Evolutionary conservation across 2,113 vertebrate genomes (phyloP).

Genomic region (Sinocyclocheilus anshuiensis): DNA sequence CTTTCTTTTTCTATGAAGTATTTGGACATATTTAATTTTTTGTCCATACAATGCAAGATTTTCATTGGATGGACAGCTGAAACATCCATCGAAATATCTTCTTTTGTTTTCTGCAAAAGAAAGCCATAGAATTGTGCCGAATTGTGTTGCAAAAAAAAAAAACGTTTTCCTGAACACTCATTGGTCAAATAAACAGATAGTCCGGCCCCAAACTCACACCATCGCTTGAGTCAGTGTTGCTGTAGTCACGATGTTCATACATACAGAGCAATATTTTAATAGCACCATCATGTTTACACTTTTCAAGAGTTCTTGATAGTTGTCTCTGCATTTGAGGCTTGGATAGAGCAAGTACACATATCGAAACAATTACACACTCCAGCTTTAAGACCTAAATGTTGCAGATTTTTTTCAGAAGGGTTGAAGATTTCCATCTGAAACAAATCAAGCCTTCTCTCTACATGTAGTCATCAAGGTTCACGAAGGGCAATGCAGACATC

Average conservation of each 20-base stretch:
- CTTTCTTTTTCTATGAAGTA: neutral
- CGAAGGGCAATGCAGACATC: conserved; percentile 15
- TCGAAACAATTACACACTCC: neutral
- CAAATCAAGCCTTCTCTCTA: neutral
- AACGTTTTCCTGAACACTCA: neutral
- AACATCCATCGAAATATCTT: neutral
- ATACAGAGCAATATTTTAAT: neutral
- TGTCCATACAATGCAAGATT: neutral
- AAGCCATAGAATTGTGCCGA: neutral
- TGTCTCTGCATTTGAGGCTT: neutral
- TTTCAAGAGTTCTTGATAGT: neutral
- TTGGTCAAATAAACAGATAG: neutral
- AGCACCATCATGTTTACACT: neutral
- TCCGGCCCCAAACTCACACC: neutral
- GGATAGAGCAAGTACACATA: neutral
- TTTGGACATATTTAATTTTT: neutral
- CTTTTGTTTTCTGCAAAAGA: neutral
- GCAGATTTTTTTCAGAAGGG: conserved; percentile 4
- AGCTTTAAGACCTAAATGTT: conserved; percentile 6
- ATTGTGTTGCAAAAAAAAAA: neutral
- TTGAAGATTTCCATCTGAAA: conserved; percentile 32
- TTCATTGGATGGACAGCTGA: no score
- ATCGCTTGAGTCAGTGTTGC: neutral
- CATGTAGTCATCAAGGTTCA: neutral
- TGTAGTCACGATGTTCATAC: neutral